phyloP scores from a whole-genome alignment of 2,113 vertebrate genomes.

The Zapus hudsonius region DNA sequence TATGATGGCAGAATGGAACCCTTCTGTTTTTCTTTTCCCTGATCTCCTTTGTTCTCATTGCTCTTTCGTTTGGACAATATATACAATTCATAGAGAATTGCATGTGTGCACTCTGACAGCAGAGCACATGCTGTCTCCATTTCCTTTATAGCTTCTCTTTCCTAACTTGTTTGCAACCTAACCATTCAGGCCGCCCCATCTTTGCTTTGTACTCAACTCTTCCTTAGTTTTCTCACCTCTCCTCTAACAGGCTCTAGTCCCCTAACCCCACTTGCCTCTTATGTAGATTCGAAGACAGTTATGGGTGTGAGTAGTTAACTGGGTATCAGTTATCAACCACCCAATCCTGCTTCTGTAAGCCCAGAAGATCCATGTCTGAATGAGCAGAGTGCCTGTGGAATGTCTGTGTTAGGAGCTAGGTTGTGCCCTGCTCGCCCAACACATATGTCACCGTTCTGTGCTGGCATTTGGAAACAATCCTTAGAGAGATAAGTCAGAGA shows the following conservation, averaged over 20 bases:
- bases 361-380: background rate
- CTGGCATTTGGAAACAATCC: background rate
- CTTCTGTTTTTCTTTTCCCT: background rate
- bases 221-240: background rate
- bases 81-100: background rate
- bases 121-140: background rate
- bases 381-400: background rate
- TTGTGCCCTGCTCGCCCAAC: background rate
- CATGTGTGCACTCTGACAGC: background rate
- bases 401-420: background rate
- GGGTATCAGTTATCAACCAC: background rate
- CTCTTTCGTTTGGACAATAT: background rate
- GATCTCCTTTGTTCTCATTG: background rate
- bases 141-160: background rate
- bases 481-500: background rate
- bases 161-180: background rate
- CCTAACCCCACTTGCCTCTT: background rate
- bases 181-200: background rate
- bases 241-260: background rate
- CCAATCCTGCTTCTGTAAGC: background rate
- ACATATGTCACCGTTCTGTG: background rate
- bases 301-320: background rate
- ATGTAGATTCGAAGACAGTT: background rate
- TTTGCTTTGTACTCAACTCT: background rate
- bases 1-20: background rate